phyloP scores from a whole-genome alignment of 2,113 vertebrate species.

The Mesocricetus auratus region DNA sequence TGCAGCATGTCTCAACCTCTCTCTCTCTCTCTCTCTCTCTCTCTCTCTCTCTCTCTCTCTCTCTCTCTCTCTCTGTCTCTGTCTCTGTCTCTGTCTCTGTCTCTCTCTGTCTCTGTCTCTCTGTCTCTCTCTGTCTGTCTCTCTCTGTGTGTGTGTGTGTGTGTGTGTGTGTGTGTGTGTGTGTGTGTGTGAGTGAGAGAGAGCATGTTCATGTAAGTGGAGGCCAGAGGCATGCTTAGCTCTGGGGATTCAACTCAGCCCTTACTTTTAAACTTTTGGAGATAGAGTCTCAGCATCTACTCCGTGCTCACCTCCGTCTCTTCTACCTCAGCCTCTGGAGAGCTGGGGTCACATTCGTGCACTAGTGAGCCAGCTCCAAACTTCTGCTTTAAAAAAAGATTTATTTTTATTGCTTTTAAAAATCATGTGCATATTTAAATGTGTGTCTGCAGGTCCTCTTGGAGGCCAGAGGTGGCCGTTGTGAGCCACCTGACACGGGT shows the following conservation, averaged over 20 bases:
- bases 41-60: not conserved
- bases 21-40: too few species aligned
- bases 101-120: too few species aligned
- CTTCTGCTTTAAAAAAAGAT: not conserved
- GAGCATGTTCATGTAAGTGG: not conserved
- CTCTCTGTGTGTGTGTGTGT: not conserved
- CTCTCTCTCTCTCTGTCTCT: not conserved
- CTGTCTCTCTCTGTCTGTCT: too few species aligned
- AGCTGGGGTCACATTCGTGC: not conserved
- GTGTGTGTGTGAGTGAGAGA: not conserved
- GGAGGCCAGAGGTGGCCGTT: not conserved
- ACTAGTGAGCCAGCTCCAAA: not conserved
- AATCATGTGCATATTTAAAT: not conserved
- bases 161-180: not conserved
- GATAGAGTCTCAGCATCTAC: not conserved
- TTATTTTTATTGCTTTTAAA: not conserved
- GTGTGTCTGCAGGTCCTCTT: not conserved
- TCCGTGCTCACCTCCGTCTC: not conserved
- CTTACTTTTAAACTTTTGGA: not conserved
- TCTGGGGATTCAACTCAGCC: not conserved
- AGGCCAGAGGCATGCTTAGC: not conserved
- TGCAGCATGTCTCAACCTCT: not conserved
- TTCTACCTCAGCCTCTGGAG: not conserved
- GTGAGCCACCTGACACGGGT: not conserved
- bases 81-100: not conserved